Percentiles rank a stretch among this genome's conserved stretches.
These are phyloP conservation scores for Ceratosolen solmsi DNA, from an alignment of 1,140 invertebrate species.

Conservation along the genomic window DNA sequence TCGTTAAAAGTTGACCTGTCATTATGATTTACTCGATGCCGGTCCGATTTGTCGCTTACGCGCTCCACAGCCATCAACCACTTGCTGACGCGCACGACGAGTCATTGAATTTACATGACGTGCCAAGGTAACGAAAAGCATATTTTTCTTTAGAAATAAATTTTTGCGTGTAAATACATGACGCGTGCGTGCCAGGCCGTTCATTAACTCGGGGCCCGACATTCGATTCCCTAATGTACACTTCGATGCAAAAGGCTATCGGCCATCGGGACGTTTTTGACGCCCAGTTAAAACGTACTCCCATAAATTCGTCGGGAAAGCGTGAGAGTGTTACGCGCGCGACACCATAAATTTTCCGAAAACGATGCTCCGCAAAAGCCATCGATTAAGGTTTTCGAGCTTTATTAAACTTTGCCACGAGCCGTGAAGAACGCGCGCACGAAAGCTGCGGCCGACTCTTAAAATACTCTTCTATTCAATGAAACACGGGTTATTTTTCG, in stretches of 20 bases:
- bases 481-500: not conserved
- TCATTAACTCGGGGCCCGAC: not conserved
- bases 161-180: not conserved
- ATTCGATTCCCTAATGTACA: not conserved
- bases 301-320: too few relatives aligned
- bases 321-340: too few relatives aligned
- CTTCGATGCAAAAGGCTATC: not conserved
- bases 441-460: not conserved
- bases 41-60: not conserved
- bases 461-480: not conserved
- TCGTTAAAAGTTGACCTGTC: not conserved
- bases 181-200: not conserved
- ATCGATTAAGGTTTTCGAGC: not conserved
- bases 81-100: not conserved
- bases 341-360: not conserved
- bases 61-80: not conserved
- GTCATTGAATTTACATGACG: conserved; percentile 2
- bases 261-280: too few relatives aligned
- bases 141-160: not conserved
- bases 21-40: not conserved
- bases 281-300: too few relatives aligned
- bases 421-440: too few relatives aligned
- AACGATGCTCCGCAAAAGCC: not conserved
- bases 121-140: not conserved
- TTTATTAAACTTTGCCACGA: not conserved